Percentiles rank a stretch among this genome's conserved stretches.
phyloP scores from a whole-genome alignment of 2,113 vertebrate species.

The Sialia sialis region DNA sequence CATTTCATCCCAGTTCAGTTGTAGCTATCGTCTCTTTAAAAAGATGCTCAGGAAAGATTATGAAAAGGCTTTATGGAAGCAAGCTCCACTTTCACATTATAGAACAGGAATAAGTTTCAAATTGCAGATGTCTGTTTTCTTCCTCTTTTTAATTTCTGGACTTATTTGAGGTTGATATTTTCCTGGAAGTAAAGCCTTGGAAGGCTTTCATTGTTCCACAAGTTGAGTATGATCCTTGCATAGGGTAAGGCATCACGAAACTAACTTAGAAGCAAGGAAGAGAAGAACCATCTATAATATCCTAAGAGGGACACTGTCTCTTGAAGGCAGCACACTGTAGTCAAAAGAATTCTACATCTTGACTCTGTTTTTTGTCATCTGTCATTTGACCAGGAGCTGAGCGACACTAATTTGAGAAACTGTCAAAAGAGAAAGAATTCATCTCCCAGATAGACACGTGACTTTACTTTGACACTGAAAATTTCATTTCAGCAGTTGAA shows the following conservation, averaged over 20 bases:
- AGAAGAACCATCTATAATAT: background rate
- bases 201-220: background rate
- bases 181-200: background rate
- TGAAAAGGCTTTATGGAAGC: background rate
- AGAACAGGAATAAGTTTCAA: background rate
- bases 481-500: background rate
- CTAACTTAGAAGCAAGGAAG: background rate
- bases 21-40: background rate
- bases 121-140: background rate
- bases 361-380: background rate
- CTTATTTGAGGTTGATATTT: background rate
- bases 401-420: background rate
- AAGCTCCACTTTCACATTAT: background rate
- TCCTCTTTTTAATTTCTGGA: background rate
- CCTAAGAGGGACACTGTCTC: background rate
- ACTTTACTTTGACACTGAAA: background rate
- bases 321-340: rapidly evolving
- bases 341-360: background rate
- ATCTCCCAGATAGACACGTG: background rate
- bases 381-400: background rate
- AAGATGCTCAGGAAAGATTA: background rate
- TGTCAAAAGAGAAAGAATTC: background rate
- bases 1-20: background rate
- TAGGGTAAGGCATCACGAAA: background rate
- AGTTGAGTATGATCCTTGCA: background rate